phyloP scores from a whole-genome alignment of 2,797 vertebrate genomes.

The Characodon lateralis region DNA sequence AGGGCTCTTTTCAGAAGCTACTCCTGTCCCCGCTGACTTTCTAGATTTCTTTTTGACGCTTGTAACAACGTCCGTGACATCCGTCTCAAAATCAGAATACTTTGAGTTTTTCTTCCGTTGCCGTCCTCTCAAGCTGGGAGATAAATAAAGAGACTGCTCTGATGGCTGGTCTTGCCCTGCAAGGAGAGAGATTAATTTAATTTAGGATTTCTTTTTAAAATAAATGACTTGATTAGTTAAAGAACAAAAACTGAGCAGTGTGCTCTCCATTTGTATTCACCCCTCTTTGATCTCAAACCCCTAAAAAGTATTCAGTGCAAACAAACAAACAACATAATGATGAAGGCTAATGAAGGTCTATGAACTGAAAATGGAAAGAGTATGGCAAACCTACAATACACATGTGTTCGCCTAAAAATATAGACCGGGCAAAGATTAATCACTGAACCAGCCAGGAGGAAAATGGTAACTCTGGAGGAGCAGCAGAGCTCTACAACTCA shows the following conservation, averaged over 20 bases:
- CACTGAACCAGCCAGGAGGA: too few relatives aligned
- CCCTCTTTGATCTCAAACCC: too few relatives aligned
- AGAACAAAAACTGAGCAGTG: not conserved
- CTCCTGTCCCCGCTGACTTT: not conserved
- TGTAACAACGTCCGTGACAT: fast-evolving
- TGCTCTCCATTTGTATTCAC: not conserved
- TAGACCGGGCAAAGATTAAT: too few relatives aligned
- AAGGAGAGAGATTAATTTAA: constrained; percentile 5
- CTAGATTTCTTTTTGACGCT: not conserved
- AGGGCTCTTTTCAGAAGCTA: not conserved
- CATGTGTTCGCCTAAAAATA: too few relatives aligned
- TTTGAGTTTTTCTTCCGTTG: constrained; percentile 63
- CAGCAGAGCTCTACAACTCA: too few relatives aligned
- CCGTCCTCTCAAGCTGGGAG: constrained; percentile 47
- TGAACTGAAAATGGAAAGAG: too few relatives aligned
- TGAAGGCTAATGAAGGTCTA: too few relatives aligned
- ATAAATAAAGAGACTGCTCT: constrained; percentile 13
- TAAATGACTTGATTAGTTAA: not conserved
- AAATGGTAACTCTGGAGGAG: too few relatives aligned
- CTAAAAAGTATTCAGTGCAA: not conserved
- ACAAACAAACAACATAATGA: too few relatives aligned
- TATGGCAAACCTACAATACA: too few relatives aligned
- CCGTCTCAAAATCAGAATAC: constrained; percentile 60
- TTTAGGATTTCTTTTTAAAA: not conserved
- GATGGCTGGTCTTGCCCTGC: constrained; percentile 43